Evolutionary conservation across 2,797 vertebrate genomes (phyloP).

Genomic region (Tinamus major): DNA sequence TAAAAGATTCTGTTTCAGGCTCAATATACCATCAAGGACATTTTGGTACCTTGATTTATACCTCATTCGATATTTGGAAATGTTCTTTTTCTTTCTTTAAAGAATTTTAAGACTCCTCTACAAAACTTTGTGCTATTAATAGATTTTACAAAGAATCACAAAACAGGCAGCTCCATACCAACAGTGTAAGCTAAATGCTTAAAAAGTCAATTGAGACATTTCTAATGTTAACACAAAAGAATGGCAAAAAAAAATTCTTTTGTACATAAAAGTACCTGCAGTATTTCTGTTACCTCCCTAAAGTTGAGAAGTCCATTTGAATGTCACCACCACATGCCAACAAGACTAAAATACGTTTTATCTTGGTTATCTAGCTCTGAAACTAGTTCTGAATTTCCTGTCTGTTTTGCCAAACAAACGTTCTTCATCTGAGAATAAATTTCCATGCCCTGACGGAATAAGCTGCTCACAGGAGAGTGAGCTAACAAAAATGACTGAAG

Average conservation of each 20-base stretch:
- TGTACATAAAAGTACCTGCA: neutral
- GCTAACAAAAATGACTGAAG: slow-evolving; percentile 47
- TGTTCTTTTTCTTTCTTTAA: slow-evolving; percentile 12
- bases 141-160: slow-evolving; percentile 12
- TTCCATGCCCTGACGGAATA: slow-evolving; percentile 48
- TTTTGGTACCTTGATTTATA: slow-evolving; percentile 22
- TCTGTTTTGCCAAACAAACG: slow-evolving; percentile 5
- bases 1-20: neutral
- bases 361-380: slow-evolving; percentile 32
- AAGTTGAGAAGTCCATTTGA: slow-evolving; percentile 12
- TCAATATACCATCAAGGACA: slow-evolving; percentile 32
- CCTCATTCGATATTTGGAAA: slow-evolving; percentile 33
- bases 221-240: slow-evolving; percentile 31
- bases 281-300: slow-evolving; percentile 3
- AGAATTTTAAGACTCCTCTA: slow-evolving; percentile 23
- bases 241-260: neutral
- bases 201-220: neutral
- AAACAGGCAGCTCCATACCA: neutral
- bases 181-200: neutral
- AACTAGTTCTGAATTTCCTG: slow-evolving; percentile 50
- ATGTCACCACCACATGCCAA: neutral
- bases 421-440: slow-evolving; percentile 62
- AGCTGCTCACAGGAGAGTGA: slow-evolving; percentile 62
- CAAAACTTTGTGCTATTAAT: slow-evolving; percentile 13
- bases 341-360: slow-evolving; percentile 4